Evolutionary conservation across 2,113 vertebrate genomes (phyloP), one percentile per base, ranked within the genome.

Genomic region (Melanocharis versteri): DNA sequence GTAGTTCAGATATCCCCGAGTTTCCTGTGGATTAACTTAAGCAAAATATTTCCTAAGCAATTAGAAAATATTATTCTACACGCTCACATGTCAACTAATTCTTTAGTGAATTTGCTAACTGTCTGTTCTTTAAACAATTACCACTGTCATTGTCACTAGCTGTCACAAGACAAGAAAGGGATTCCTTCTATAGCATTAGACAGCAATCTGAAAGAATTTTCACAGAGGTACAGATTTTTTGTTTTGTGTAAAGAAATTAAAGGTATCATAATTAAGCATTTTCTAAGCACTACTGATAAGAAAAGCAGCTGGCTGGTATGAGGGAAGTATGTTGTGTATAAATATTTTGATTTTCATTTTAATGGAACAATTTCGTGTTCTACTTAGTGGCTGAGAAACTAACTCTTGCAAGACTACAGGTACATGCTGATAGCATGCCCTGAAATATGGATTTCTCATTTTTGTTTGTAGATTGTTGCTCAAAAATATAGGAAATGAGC

Each of bases 61-160:
- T 80, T 48, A 71, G 42, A 76, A 71, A 83, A 91, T 78, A 31
- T 85, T 87, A 33, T 90, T 94, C 56, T 26, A 5, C 12, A n/a
- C 15, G 39, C 42, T 88, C 28, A 53, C 50, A 54, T 56, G 28
- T 56, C 58, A 45, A 73, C 69, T 91, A 51, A 87, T 69, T 94
- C 79, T 90, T 89, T 94, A 83, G 78, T 93, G 94, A 94, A 73
- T 89, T 64, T 94, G 17, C 28, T 20, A 94, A 93, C 48, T 93
- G 68, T 66, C 90, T 95, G 64, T 70, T 97, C 64, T 94, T 95
- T 76, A 94, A 97, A 94, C 70, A 97, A 39, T 87, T 93, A 68
- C 45, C 37, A 90, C 94, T 95, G 88, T 95, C 87, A 90, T 70
- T 93, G 90, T 87, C 93, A 97, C 73, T 89, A 72, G 39, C 8